Evolutionary conservation across 2,113 vertebrate genomes (phyloP).

Genomic region (Ailuropoda melanoleuca): DNA sequence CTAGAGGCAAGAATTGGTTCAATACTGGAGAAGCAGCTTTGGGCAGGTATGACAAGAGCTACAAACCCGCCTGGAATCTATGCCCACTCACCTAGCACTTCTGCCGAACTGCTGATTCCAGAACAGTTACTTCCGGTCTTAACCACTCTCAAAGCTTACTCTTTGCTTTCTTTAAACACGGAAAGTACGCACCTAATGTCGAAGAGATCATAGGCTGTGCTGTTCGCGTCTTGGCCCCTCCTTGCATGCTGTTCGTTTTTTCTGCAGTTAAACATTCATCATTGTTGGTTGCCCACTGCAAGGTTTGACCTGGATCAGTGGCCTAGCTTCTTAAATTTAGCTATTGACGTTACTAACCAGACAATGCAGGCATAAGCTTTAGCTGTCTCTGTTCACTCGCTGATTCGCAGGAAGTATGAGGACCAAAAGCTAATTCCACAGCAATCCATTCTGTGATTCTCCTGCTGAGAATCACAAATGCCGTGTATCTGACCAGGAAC

Average conservation of each 20-base stretch:
- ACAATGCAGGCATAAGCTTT: constrained; percentile 73
- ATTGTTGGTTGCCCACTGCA: constrained; percentile 61
- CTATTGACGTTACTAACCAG: constrained; percentile 76
- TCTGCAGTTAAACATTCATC: constrained; percentile 71
- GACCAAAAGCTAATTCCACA: constrained; percentile 82
- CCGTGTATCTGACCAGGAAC: constrained; percentile 62
- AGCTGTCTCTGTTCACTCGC: constrained; percentile 78
- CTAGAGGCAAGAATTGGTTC: not conserved
- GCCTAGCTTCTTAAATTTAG: constrained; percentile 70
- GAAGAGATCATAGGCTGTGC: not conserved
- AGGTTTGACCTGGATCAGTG: constrained; percentile 66
- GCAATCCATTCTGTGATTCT: constrained; percentile 64
- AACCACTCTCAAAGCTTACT: not conserved
- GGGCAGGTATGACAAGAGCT: not conserved
- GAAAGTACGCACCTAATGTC: not conserved
- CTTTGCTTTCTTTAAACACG: not conserved
- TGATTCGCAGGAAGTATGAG: constrained; percentile 79
- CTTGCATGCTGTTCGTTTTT: constrained; percentile 64
- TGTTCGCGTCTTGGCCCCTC: constrained; percentile 46
- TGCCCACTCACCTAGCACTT: not conserved
- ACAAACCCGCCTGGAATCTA: not conserved
- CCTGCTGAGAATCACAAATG: constrained; percentile 75
- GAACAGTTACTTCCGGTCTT: not conserved
- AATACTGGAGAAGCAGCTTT: not conserved
- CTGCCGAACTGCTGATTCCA: not conserved